Conservation (phyloP, 92 coral and sea anemone species). For the Bergia puertoricense region DNA sequence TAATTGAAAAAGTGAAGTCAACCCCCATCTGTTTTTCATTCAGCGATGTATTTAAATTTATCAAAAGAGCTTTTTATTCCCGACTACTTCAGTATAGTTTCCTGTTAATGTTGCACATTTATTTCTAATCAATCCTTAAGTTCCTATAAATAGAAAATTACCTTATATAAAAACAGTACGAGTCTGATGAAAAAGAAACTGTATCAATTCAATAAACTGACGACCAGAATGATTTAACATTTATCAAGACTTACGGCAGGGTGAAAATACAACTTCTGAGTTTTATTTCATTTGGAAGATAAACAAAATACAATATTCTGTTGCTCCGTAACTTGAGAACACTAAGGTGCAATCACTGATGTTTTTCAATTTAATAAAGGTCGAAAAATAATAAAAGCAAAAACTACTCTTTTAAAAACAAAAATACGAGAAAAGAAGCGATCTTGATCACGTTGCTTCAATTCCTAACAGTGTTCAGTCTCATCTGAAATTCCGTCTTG, state of each 20-base stretch:
- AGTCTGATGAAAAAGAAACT: neutral
- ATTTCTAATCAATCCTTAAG: neutral
- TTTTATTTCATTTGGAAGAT: neutral
- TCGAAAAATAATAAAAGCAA: too few relatives aligned
- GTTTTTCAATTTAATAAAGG: too few relatives aligned
- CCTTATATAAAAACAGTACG: neutral
- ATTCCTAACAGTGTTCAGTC: neutral
- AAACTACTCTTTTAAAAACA: too few relatives aligned
- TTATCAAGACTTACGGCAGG: too few relatives aligned
- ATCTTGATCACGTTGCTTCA: neutral
- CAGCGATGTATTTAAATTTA: neutral
- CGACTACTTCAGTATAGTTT: neutral
- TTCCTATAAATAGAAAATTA: too few relatives aligned
- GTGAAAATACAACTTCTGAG: neutral
- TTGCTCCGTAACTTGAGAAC: too few relatives aligned
- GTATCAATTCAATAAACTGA: neutral
- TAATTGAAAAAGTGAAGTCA: neutral
- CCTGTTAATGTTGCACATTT: neutral
- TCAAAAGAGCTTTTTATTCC: neutral
- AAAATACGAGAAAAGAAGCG: neutral
- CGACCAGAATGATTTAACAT: neutral
- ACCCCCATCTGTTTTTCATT: too few relatives aligned
- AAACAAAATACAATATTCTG: neutral
- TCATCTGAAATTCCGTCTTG: neutral
- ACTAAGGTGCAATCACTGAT: too few relatives aligned